Evolutionary conservation across 1,140 invertebrate genomes (phyloP).

Genomic region (Drosophila pallidifrons): DNA sequence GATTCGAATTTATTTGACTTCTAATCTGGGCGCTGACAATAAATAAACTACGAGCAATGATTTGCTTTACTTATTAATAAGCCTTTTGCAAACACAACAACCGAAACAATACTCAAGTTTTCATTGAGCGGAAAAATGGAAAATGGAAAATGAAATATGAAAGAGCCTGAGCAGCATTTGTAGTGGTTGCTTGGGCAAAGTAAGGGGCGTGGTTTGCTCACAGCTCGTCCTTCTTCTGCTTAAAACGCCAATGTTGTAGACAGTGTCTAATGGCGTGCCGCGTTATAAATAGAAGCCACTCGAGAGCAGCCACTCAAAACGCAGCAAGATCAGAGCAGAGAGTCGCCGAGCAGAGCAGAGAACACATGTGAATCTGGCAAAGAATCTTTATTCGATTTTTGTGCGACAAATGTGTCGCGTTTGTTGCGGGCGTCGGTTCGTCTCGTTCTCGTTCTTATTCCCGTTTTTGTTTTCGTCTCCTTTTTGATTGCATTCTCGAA

Average conservation of each 20-base stretch:
- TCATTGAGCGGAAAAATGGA: conserved; percentile 45
- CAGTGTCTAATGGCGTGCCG: conserved; percentile 70
- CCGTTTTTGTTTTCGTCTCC: neutral
- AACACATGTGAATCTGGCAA: conserved; percentile 45
- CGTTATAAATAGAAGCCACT: conserved; percentile 82
- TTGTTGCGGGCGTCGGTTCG: conserved; percentile 71
- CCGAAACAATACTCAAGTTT: neutral
- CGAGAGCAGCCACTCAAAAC: conserved; percentile 80
- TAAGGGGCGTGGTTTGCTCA: conserved; percentile 58
- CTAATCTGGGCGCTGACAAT: conserved; percentile 20
- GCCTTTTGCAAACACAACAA: conserved; percentile 64
- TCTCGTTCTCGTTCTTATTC: conserved; percentile 23
- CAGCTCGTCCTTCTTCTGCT: conserved; percentile 70
- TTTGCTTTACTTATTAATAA: conserved; percentile 29
- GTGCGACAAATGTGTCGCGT: conserved; percentile 74
- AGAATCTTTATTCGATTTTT: conserved; percentile 41
- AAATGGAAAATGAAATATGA: conserved; percentile 15
- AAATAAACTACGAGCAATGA: conserved; percentile 32
- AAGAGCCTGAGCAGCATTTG: neutral
- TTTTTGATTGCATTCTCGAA: neutral
- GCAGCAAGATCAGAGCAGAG: conserved; percentile 52
- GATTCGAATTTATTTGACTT: conserved; percentile 68
- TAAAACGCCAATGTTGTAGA: conserved; percentile 52
- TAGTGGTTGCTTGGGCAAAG: neutral
- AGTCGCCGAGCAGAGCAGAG: conserved; percentile 38